Base-by-base conservation (phyloP, 2,888 invertebrate genomes). In the Drosophila kuntzei region DNA sequence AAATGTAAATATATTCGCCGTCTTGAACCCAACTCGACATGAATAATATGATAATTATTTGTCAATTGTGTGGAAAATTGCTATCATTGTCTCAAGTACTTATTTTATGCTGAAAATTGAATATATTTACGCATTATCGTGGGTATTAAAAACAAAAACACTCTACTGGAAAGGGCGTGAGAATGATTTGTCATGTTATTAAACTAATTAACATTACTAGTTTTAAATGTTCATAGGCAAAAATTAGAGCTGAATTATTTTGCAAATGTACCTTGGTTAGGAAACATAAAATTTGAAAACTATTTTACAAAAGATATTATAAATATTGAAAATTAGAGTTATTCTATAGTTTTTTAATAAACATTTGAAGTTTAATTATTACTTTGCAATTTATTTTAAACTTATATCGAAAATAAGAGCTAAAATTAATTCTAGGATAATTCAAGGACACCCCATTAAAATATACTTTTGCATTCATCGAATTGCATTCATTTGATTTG, bases 31-130 rank as follows among this genome's bases (percentile, higher is more conserved):
- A 37, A 58, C 47, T 49, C 29, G 57, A 55, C 65, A 55, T 78
- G 79, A 82, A 69, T 63, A 76, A 65, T 82, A 73, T 72, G 74
- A 64, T 78, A 80, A 82, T 82, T 68, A 65, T 43, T 72, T 65
- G 63, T 29, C 71, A 83, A 80, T 71, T 71, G 76, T 65, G 67
- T 72, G 69, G 75, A 73, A 80, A 79, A 80, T 79, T 79, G 53
- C 54, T 69, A 76, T 77, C 66, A 76, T 67, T 69, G 71, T 80
- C 59, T 79, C 29, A 71, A 81, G 77, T 70, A 61, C 43, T 44
- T 61, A 36, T 36, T 46, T 44, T 57, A 39, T 36, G 7, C 51
- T 29, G 8, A 34, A 58, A 69, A 54, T 32, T 12, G 63, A 61
- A 66, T 70, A 60, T 49, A 58, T 66, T 59, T 64, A 12, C 39